These are phyloP conservation scores for Musca vetustissima DNA, from an alignment of 1,140 invertebrate species.

Conservation along the genomic window DNA sequence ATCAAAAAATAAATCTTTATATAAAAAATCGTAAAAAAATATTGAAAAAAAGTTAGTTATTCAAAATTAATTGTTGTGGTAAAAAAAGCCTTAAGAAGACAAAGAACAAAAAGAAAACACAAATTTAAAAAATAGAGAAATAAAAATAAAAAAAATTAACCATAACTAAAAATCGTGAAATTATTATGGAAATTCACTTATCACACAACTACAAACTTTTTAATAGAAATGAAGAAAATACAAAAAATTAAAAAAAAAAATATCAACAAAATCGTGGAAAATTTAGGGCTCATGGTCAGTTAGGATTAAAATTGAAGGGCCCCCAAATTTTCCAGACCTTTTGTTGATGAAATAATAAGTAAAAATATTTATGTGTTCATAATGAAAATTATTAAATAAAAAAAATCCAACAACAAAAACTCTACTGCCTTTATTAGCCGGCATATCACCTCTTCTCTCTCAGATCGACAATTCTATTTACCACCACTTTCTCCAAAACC, in stretches of 20 bases:
- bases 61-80: constrained; percentile 9
- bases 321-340: too few relatives aligned
- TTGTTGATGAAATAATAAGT: background rate
- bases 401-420: background rate
- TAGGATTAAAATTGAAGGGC: too few relatives aligned
- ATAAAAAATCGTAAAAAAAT: background rate
- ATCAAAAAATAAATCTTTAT: background rate
- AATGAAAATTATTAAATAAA: background rate
- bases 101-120: too few relatives aligned
- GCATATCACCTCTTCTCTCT: constrained; percentile 15
- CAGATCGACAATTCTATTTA: too few relatives aligned
- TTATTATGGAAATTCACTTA: background rate
- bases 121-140: background rate
- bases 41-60: background rate
- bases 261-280: too few relatives aligned
- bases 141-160: background rate
- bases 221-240: too few relatives aligned
- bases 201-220: too few relatives aligned
- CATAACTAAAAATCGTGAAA: background rate
- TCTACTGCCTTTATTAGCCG: background rate
- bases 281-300: too few relatives aligned
- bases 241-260: too few relatives aligned
- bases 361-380: constrained; percentile 23
- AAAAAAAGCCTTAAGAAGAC: constrained; percentile 6
- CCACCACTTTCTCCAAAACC: background rate